These are phyloP conservation scores for Machimus atricapillus DNA, from an alignment of 2,888 invertebrate species.

Conservation along the genomic window DNA sequence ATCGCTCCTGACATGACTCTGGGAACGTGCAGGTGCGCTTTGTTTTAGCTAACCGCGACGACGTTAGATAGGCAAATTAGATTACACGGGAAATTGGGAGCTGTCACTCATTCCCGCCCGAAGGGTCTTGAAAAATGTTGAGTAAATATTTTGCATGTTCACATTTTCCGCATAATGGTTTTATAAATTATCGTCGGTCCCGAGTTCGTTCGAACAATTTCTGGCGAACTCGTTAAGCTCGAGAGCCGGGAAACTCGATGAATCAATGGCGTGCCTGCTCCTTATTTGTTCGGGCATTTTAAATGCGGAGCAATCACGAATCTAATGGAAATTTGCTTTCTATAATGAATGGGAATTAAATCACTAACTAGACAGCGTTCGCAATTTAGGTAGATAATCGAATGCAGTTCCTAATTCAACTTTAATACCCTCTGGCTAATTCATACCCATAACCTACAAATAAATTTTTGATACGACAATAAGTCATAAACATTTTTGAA, in stretches of 20 bases:
- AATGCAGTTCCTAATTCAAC: background rate
- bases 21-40: conserved; percentile 44
- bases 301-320: conserved; percentile 3
- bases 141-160: conserved; percentile 46
- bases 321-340: background rate
- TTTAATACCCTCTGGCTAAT: background rate
- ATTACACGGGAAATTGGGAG: conserved; percentile 43
- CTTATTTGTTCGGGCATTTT: conserved; percentile 26
- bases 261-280: conserved; percentile 22
- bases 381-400: background rate
- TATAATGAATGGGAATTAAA: conserved; percentile 24
- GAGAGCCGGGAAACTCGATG: background rate
- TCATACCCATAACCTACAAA: background rate
- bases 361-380: background rate
- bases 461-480: background rate
- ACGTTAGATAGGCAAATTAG: conserved; percentile 46
- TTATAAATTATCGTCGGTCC: conserved; percentile 28
- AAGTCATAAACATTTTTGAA: background rate
- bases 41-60: conserved; percentile 45
- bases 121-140: conserved; percentile 14
- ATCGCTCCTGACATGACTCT: conserved; percentile 41
- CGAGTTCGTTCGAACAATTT: background rate
- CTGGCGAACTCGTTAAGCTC: conserved; percentile 3
- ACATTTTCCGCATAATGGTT: conserved; percentile 46
- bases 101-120: conserved; percentile 23